Evolutionary conservation across 2,113 vertebrate genomes (phyloP).

Genomic region (Nothobranchius kuhntae): DNA sequence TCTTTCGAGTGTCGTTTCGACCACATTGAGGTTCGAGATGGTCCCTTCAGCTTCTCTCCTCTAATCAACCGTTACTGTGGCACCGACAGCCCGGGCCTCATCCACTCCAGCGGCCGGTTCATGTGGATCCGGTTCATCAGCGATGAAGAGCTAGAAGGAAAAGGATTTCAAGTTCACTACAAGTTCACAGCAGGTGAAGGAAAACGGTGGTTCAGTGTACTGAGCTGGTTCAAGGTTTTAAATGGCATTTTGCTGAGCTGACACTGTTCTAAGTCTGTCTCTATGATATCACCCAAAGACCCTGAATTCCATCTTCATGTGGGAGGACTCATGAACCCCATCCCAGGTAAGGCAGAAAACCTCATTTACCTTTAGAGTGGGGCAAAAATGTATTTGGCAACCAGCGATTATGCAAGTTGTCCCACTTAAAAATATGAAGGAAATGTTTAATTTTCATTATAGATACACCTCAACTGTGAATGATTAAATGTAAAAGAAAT

Average conservation of each 20-base stretch:
- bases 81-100: slow-evolving; percentile 83
- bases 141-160: slow-evolving; percentile 94
- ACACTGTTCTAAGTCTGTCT: neutral
- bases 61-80: slow-evolving; percentile 94
- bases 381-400: no score
- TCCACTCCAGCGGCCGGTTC: slow-evolving; percentile 93
- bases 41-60: slow-evolving; percentile 94
- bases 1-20: slow-evolving; percentile 98
- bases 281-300: slow-evolving; percentile 80
- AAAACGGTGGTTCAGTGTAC: neutral
- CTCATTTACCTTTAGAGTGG: no score
- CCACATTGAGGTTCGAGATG: slow-evolving; percentile 93
- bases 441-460: no score
- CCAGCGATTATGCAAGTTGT: no score
- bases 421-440: no score
- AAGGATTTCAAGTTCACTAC: slow-evolving; percentile 92
- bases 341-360: slow-evolving; percentile 85
- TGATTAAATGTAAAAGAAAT: no score
- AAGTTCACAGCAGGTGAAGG: slow-evolving; percentile 89
- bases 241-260: neutral
- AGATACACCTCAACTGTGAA: no score
- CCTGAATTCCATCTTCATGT: slow-evolving; percentile 93
- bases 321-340: slow-evolving; percentile 95
- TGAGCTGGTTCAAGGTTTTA: neutral
- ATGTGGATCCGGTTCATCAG: slow-evolving; percentile 97